Evolutionary conservation across 2,888 invertebrate species (phyloP), one percentile per base, ranked within the genome.

Genomic region (Lathronympha strigana): DNA sequence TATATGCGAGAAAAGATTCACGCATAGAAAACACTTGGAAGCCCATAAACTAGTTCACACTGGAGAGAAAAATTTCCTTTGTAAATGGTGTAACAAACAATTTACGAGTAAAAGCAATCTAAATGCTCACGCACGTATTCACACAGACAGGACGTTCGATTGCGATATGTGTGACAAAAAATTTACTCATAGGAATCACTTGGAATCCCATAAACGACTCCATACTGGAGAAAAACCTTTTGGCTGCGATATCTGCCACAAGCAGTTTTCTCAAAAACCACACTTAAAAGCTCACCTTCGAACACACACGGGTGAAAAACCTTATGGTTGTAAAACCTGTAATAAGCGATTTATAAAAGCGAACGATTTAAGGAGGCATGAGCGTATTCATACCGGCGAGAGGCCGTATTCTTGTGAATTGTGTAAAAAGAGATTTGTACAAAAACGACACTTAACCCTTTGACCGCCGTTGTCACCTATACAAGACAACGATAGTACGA

Each of bases 361-460:
- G 19, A 31, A 17, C 31, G 31, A 51, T 51, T 17, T 51, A 31
- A 51, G 31, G 6, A 31, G 19, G 6, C 50, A 51, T 51, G 50
- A 31, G 31, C 17, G 31, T 0, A 51, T 51, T 2, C 50, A 51
- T 2, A 31, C 28, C 1, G 25, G 49, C 8, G 50, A 31, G 31
- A 13, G 8, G n/a, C 31, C 13, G 1, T 17, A 31, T 9, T 19
- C 43, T 6, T 43, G 43, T 43, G n/a, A 43, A 0, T 11, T 19
- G 21, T 43, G 43, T 43, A 11, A 43, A 1, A 19, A 19, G 43
- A 43, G 21, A 19, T 43, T 43, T 43, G 21, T 43, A 1, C 43
- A 43, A 21, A 43, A 43, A 11, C 43, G 11, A 11, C 43, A 43
- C 19, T 1, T 33, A 11, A n/a, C n/a, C n/a, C n/a, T n/a, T n/a